Conservation (phyloP, 2,888 invertebrate species). For the Cynaeus angustus region DNA sequence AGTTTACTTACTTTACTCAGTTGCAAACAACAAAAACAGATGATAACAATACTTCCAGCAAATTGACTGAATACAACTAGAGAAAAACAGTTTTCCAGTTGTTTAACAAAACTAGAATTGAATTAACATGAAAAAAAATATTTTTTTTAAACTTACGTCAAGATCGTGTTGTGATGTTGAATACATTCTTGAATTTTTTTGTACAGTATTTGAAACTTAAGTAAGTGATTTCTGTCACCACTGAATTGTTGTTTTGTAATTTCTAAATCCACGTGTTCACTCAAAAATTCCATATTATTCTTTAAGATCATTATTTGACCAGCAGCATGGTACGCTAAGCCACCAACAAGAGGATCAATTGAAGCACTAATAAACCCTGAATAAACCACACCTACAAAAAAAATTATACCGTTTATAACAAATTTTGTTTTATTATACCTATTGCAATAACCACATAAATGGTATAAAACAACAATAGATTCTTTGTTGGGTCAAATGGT, state of each 20-base stretch:
- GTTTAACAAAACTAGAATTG: constrained; percentile 27
- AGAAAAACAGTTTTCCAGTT: constrained; percentile 27
- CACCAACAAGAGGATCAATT: constrained; percentile 17
- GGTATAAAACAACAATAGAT: too few species aligned
- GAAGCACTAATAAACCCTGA: background rate
- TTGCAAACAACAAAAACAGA: constrained; percentile 21
- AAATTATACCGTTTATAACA: background rate
- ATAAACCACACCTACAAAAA: constrained; percentile 8
- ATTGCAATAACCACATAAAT: too few species aligned
- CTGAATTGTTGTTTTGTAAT: background rate
- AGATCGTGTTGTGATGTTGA: constrained; percentile 17
- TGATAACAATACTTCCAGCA: constrained; percentile 18
- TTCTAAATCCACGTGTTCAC: constrained; percentile 10
- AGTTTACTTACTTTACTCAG: constrained; percentile 17
- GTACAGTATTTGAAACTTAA: background rate
- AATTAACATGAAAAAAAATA: background rate
- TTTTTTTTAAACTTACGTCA: constrained; percentile 6
- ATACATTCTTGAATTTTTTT: constrained; percentile 16
- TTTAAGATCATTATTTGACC: constrained; percentile 26
- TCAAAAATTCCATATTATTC: constrained; percentile 16
- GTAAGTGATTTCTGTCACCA: background rate
- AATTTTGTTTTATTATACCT: too few species aligned
- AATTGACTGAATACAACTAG: constrained; percentile 29
- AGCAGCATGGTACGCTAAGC: constrained; percentile 24
- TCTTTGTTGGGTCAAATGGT: constrained; percentile 13